Evolutionary conservation across 2,113 vertebrate genomes (phyloP).

Genomic region (Cranoglanis bouderius): DNA sequence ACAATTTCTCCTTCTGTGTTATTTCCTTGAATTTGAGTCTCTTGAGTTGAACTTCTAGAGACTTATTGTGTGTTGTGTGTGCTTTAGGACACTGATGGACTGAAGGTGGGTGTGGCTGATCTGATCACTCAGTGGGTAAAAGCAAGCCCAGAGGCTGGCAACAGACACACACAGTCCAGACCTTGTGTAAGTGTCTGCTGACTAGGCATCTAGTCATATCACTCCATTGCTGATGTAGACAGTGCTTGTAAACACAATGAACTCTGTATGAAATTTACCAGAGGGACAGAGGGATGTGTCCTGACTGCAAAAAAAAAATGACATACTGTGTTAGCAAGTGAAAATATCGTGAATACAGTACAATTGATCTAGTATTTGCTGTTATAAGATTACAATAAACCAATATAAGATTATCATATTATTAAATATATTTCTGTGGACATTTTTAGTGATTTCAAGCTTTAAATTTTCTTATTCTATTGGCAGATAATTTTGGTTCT

Average conservation of each 20-base stretch:
- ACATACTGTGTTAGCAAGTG: neutral
- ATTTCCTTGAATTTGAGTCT: neutral
- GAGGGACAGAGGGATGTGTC: neutral
- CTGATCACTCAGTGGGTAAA: constrained; percentile 79
- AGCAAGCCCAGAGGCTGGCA: constrained; percentile 63
- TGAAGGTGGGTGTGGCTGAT: constrained; percentile 77
- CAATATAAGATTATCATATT: neutral
- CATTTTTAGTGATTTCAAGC: neutral
- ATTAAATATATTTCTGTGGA: neutral
- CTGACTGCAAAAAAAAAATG: neutral
- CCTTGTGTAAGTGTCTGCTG: constrained; percentile 66
- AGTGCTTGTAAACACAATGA: neutral
- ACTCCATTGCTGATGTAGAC: neutral
- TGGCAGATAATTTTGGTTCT: neutral
- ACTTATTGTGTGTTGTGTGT: constrained; percentile 4
- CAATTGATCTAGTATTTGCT: neutral
- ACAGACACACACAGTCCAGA: constrained; percentile 55
- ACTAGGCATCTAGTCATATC: neutral
- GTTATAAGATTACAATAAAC: neutral
- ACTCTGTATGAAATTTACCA: neutral
- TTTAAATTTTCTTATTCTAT: neutral
- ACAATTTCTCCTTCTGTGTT: neutral
- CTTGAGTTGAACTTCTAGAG: neutral
- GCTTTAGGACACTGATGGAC: constrained; percentile 72
- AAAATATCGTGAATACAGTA: neutral